phyloP scores from a whole-genome alignment of 2,888 invertebrate genomes.

The Hypomecis atomaria region DNA sequence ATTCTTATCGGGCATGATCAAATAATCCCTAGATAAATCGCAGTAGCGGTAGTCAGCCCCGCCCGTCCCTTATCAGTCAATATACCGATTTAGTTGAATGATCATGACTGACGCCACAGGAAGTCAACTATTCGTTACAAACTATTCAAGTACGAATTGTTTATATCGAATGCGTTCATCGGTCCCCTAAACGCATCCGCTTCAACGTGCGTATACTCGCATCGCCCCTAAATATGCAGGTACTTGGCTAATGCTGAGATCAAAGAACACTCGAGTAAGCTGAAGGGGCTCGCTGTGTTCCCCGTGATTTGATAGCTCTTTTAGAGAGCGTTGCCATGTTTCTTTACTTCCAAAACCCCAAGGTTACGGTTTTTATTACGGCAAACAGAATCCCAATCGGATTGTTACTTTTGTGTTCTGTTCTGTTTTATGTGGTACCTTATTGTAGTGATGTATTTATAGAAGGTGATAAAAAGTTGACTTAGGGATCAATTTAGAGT shows the following conservation, averaged over 20 bases:
- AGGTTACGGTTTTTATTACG: constrained; percentile 27
- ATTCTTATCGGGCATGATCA: constrained; percentile 35
- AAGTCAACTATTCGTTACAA: constrained; percentile 55
- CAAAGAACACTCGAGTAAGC: constrained; percentile 27
- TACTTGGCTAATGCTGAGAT: constrained; percentile 28
- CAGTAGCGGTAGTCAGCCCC: constrained; percentile 49
- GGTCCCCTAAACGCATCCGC: constrained; percentile 44
- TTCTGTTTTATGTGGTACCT: constrained; percentile 7
- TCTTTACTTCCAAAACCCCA: constrained; percentile 21
- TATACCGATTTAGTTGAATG: constrained; percentile 54
- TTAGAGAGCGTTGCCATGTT: constrained; percentile 24
- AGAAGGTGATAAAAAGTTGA: neutral
- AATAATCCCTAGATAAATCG: constrained; percentile 54
- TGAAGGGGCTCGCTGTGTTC: constrained; percentile 23
- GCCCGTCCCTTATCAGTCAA: constrained; percentile 67
- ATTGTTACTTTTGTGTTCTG: constrained; percentile 17
- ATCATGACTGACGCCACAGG: constrained; percentile 52
- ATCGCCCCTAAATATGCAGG: constrained; percentile 27
- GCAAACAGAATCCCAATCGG: constrained; percentile 22
- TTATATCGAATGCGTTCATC: constrained; percentile 46
- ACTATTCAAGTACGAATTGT: constrained; percentile 53
- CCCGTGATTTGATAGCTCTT: constrained; percentile 34
- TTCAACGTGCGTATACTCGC: constrained; percentile 30
- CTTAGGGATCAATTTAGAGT: neutral
- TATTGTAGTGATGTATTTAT: constrained; percentile 1